Base-by-base conservation (phyloP, 2,113 vertebrate species). In the Nanorana parkeri region DNA sequence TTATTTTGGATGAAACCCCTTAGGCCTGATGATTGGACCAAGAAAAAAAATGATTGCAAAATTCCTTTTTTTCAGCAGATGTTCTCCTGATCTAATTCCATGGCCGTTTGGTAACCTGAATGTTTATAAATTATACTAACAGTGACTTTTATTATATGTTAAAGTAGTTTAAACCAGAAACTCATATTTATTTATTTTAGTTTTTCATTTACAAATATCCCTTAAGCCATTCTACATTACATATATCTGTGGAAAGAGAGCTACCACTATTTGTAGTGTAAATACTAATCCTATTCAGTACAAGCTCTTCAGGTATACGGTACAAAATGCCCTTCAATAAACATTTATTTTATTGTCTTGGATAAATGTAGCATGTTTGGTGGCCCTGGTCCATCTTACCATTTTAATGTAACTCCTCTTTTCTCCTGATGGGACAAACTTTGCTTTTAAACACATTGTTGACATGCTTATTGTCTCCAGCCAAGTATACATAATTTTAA, bases 91-190 rank as follows among this genome's bases (percentile, higher is more conserved):
- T 80, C 16, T 24, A 72, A 17, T 41, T 72, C 47, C 80, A 66
- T 52, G 13, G 21, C 19, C 51, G 15, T 41, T 60, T 68, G 5
- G 1, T 83, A 68, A 64, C 15, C 81, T 68, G 68, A 17, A 47
- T 58, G 80, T 86, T 83, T 60, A 23, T 47, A 83, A 83, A 78
- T 76, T 69, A 71, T 69, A 69, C 80, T 1, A 92, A 86, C 77
- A 79, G 29, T 68, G 77, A 79, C 77, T 79, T 79, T 79, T 79
- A 79, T 79, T 79, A 79, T 68, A 79, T 56, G 64, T 58, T 79
- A 15, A 58, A 79, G 64, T 58, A 68, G 65, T 79, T 79, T 68
- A 58, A 52, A 52, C 26, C 19, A 67, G 64, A 68, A 78, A 67
- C 63, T 54, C 51, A 55, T 28, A 74, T 56, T 74, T 66, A 65